These are phyloP conservation scores for Drosophila ananassae DNA, from an alignment of 1,140 invertebrate genomes.

Conservation along the genomic window DNA sequence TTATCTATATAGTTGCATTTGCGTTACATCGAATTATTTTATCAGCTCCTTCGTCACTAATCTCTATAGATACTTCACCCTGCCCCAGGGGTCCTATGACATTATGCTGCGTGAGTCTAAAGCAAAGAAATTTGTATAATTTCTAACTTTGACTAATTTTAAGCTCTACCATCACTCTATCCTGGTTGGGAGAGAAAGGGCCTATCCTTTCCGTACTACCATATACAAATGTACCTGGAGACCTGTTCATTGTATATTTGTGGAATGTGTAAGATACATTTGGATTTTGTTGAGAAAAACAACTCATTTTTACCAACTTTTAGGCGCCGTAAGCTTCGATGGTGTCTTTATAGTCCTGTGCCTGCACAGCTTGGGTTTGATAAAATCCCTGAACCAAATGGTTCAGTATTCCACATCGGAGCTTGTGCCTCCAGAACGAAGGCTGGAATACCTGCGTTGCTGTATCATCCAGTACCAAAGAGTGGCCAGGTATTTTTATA, in stretches of 20 bases:
- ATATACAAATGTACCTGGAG: constrained; percentile 60
- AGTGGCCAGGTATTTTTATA: constrained; percentile 24
- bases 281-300: neutral
- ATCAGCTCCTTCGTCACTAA: constrained; percentile 47
- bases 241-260: constrained; percentile 56
- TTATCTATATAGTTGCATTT: constrained; percentile 53
- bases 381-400: constrained; percentile 61
- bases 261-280: constrained; percentile 63
- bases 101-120: constrained; percentile 60
- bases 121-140: neutral
- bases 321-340: constrained; percentile 74
- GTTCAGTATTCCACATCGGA: constrained; percentile 58
- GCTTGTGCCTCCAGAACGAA: constrained; percentile 50
- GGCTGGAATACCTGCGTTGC: constrained; percentile 66
- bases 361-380: constrained; percentile 63
- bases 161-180: constrained; percentile 67
- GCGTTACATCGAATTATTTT: constrained; percentile 61
- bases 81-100: constrained; percentile 34
- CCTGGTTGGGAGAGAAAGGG: constrained; percentile 66
- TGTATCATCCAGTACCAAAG: constrained; percentile 75
- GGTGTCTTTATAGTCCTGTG: constrained; percentile 74
- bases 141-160: neutral
- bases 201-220: constrained; percentile 68
- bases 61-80: constrained; percentile 40
- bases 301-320: neutral